Percentiles rank a stretch among this genome's conserved stretches.
Evolutionary conservation across 2,113 vertebrate species (phyloP).

Genomic region (Protobothrops mucrosquamatus): DNA sequence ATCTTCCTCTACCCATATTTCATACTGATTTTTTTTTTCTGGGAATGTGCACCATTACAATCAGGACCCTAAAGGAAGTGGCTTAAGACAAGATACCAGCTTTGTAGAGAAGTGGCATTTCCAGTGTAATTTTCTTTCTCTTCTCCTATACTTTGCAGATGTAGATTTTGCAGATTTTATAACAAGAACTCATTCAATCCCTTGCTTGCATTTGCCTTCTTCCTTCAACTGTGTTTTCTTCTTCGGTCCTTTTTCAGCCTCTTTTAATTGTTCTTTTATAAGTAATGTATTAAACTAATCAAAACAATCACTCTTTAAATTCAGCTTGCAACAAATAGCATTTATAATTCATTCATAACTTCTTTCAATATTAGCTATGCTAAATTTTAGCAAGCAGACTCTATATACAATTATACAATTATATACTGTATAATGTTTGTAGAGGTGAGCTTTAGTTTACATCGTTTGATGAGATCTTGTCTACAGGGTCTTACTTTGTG

Average conservation of each 20-base stretch:
- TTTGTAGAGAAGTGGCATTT: neutral
- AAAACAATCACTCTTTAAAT: neutral
- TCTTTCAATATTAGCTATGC: constrained; percentile 13
- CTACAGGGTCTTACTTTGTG: constrained; percentile 46
- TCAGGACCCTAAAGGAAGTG: neutral
- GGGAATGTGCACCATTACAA: neutral
- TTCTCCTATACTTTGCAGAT: neutral
- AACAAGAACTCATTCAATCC: neutral
- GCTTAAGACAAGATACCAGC: neutral
- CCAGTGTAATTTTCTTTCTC: neutral
- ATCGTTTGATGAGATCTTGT: constrained; percentile 38
- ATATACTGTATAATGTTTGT: neutral
- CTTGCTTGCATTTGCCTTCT: neutral
- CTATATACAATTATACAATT: neutral
- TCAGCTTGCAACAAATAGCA: constrained; percentile 14
- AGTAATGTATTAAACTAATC: neutral
- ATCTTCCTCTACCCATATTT: neutral
- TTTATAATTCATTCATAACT: constrained; percentile 1
- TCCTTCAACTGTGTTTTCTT: neutral
- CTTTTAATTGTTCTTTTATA: neutral
- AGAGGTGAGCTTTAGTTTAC: constrained; percentile 13
- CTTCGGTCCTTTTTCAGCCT: neutral
- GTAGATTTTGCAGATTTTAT: neutral
- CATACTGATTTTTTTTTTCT: neutral
- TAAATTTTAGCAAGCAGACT: neutral